Evolutionary conservation across 2,113 vertebrate species (phyloP).

Genomic region (Tachysurus vachellii): DNA sequence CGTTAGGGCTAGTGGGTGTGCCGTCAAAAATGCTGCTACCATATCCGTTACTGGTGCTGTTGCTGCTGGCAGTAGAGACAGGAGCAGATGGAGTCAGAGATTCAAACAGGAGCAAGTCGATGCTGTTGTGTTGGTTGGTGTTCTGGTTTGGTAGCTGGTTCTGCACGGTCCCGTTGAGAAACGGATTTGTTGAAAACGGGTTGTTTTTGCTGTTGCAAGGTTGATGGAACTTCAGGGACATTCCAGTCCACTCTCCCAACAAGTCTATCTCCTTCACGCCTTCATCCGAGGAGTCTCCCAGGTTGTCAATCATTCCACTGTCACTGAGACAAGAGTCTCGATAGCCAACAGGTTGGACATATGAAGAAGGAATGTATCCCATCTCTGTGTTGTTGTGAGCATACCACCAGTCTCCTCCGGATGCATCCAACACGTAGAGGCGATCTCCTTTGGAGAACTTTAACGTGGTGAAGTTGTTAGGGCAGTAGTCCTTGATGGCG

Average conservation of each 20-base stretch:
- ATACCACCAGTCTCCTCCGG: constrained; percentile 96
- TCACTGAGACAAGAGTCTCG: constrained; percentile 87
- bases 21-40: constrained; percentile 73
- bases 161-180: constrained; percentile 69
- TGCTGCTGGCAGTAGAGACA: constrained; percentile 43
- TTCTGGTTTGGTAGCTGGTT: constrained; percentile 57
- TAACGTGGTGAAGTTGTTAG: constrained; percentile 91
- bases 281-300: constrained; percentile 82
- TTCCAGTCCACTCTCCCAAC: constrained; percentile 80
- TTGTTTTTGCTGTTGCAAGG: constrained; percentile 74
- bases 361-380: constrained; percentile 94
- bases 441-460: constrained; percentile 94
- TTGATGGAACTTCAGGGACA: constrained; percentile 63
- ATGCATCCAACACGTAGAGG: constrained; percentile 90
- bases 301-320: constrained; percentile 90
- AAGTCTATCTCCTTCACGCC: constrained; percentile 81
- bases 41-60: constrained; percentile 68
- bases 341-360: constrained; percentile 84
- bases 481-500: constrained; percentile 94
- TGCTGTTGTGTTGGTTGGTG: constrained; percentile 53
- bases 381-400: constrained; percentile 97
- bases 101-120: constrained; percentile 86
- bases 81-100: constrained; percentile 61
- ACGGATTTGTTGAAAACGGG: constrained; percentile 85
- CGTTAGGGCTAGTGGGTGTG: constrained; percentile 61